These are phyloP conservation scores for Ptyas mucosa DNA, from an alignment of 2,113 vertebrate species.

Conservation along the genomic window DNA sequence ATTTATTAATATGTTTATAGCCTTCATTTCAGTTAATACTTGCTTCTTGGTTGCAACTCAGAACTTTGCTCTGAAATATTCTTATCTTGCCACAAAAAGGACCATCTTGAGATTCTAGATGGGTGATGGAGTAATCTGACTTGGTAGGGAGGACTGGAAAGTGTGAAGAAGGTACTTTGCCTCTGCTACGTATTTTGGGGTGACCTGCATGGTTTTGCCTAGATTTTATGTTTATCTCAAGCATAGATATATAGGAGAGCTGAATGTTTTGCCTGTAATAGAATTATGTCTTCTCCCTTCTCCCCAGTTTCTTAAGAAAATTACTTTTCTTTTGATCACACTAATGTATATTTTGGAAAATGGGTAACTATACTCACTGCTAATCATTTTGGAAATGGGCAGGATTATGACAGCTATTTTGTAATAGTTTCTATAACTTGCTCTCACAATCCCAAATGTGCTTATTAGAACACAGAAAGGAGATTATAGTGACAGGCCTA, in stretches of 20 bases:
- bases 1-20: not conserved
- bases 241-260: not conserved
- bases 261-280: not conserved
- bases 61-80: not conserved
- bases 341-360: not conserved
- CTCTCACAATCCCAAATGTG: not conserved
- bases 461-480: not conserved
- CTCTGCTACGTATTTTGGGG: not conserved
- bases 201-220: not conserved
- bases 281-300: not conserved
- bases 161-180: not conserved
- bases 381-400: not conserved
- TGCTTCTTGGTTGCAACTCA: not conserved
- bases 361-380: not conserved
- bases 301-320: not conserved
- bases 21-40: not conserved
- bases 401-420: not conserved
- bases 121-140: not conserved
- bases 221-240: not conserved
- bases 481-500: not conserved
- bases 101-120: not conserved
- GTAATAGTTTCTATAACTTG: not conserved
- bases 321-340: not conserved
- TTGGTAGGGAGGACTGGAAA: not conserved
- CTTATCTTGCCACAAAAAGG: not conserved